These are phyloP conservation scores for Drosophila mojavensis DNA, from an alignment of 1,140 invertebrate species.

Conservation along the genomic window DNA sequence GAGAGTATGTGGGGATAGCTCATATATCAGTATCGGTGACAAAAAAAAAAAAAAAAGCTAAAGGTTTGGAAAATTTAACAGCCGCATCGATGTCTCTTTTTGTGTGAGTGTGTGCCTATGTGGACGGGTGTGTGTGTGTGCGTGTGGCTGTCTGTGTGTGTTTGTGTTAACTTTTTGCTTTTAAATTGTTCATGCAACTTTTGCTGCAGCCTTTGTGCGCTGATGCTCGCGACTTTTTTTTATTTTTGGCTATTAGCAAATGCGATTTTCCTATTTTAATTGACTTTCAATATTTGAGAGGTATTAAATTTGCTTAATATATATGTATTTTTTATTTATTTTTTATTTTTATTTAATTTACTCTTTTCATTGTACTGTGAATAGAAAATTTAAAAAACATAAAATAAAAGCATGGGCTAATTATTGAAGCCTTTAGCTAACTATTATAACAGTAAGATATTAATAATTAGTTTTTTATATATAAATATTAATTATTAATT, in stretches of 20 bases:
- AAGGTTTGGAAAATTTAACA: conserved; percentile 35
- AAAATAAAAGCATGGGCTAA: no score
- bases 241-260: conserved; percentile 57
- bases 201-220: conserved; percentile 19
- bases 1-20: conserved; percentile 40
- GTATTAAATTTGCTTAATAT: no score
- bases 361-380: no score
- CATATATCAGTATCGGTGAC: conserved; percentile 55
- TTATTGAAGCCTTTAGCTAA: no score
- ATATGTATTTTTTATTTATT: no score
- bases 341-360: no score
- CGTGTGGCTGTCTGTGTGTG: background rate
- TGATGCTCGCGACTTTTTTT: conserved; percentile 40
- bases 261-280: conserved; percentile 62
- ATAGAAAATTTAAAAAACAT: no score
- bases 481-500: no score
- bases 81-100: conserved; percentile 8
- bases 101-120: background rate
- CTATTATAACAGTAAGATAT: no score
- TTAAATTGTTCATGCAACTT: conserved; percentile 43
- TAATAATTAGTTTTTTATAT: no score
- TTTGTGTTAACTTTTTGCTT: conserved; percentile 13
- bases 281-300: conserved; percentile 40
- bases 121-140: conserved; percentile 10
- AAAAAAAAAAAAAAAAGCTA: conserved; percentile 15